Evolutionary conservation across 2,888 invertebrate genomes (phyloP).

Genomic region (Coleophora deauratella): DNA sequence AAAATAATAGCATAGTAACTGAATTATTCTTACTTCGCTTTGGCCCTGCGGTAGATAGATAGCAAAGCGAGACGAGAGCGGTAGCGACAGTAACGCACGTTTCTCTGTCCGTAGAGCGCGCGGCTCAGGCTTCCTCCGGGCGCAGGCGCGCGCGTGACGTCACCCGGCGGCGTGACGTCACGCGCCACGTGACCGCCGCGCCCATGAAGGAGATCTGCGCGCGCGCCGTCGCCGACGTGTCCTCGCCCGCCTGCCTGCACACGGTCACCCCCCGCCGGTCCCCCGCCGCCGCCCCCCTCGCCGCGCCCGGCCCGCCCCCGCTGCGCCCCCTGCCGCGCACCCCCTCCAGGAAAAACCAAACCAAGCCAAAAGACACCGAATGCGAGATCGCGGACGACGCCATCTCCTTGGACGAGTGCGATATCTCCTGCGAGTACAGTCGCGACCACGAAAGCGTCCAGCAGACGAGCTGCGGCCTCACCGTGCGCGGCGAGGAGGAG

Average conservation of each 20-base stretch:
- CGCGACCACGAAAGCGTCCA: slow-evolving; percentile 16
- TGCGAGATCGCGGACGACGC: slow-evolving; percentile 75
- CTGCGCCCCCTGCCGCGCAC: slow-evolving; percentile 29
- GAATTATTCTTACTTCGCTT: background rate
- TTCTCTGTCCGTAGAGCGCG: slow-evolving; percentile 24
- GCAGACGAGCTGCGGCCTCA: slow-evolving; percentile 17
- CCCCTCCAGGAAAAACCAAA: slow-evolving; percentile 13
- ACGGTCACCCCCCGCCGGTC: slow-evolving; percentile 33
- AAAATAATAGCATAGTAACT: background rate
- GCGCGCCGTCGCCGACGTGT: slow-evolving; percentile 29
- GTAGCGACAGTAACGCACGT: background rate
- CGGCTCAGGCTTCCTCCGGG: slow-evolving; percentile 25
- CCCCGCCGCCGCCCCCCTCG: slow-evolving; percentile 55
- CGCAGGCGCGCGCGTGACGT: slow-evolving; percentile 16
- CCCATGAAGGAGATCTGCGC: slow-evolving; percentile 23
- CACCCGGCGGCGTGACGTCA: slow-evolving; percentile 7
- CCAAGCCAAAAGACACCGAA: slow-evolving; percentile 37
- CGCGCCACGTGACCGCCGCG: slow-evolving; percentile 13
- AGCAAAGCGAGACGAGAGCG: background rate
- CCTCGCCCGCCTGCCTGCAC: slow-evolving; percentile 69
- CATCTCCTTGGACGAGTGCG: slow-evolving; percentile 43
- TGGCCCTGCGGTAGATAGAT: background rate
- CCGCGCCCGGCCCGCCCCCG: slow-evolving; percentile 39
- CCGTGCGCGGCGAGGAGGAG: slow-evolving; percentile 81
- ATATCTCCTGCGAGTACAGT: slow-evolving; percentile 13